Evolutionary conservation across 2,888 invertebrate species (phyloP).

Genomic region (Glaucopsyche alexis): DNA sequence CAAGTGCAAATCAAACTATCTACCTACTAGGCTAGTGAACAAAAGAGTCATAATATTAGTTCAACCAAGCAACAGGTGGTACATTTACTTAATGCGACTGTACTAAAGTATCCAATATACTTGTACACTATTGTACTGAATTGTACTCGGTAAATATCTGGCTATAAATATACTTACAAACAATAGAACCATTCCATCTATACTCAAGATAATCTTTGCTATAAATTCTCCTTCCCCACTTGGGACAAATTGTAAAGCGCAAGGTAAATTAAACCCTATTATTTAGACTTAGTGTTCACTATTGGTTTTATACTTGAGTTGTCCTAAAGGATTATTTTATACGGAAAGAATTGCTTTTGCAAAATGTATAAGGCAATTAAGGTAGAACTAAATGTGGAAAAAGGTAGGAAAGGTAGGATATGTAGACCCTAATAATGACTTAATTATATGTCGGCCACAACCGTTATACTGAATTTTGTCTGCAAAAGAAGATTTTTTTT

Average conservation of each 20-base stretch:
- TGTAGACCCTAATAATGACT: background rate
- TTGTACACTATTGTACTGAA: too few species aligned
- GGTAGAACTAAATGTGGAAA: background rate
- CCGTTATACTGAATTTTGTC: too few species aligned
- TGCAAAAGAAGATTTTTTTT: too few species aligned
- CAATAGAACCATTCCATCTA: background rate
- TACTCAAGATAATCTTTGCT: conserved; percentile 2
- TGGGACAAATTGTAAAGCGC: background rate
- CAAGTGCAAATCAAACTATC: too few species aligned
- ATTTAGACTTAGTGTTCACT: background rate
- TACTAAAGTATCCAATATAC: too few species aligned
- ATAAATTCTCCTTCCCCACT: background rate
- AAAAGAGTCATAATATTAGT: too few species aligned
- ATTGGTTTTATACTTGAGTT: background rate
- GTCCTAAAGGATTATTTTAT: conserved; percentile 8
- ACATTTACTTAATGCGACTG: too few species aligned
- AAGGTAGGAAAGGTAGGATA: background rate
- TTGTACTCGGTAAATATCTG: background rate
- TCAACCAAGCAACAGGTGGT: too few species aligned
- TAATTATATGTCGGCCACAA: background rate
- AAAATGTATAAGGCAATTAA: background rate
- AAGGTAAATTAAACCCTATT: conserved; percentile 8
- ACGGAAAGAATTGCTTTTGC: conserved; percentile 10
- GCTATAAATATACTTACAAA: background rate
- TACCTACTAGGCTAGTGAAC: too few species aligned